These are phyloP conservation scores for Pardosa pseudoannulata DNA, from an alignment of 2,888 invertebrate genomes.

Conservation along the genomic window DNA sequence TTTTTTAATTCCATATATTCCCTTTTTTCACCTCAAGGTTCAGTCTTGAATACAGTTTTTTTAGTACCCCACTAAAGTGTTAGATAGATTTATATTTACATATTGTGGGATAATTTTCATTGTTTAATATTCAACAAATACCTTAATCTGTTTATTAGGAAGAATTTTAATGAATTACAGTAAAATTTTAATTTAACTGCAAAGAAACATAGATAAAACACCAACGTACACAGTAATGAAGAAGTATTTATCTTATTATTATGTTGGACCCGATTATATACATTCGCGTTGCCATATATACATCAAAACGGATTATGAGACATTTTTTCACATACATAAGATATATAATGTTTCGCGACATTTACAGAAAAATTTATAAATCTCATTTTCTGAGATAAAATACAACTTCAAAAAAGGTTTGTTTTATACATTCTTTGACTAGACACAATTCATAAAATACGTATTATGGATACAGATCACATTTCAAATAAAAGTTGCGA, in stretches of 20 bases:
- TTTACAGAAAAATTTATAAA: constrained; percentile 44
- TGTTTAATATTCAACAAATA: no score
- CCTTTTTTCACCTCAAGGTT: no score
- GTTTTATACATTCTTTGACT: neutral
- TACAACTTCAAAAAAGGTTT: constrained; percentile 15
- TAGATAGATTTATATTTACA: no score
- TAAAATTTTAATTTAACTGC: constrained; percentile 26
- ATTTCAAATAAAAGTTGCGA: no score
- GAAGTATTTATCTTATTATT: constrained; percentile 64
- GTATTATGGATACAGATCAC: neutral
- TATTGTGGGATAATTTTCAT: no score
- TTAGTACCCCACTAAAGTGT: no score
- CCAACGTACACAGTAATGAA: constrained; percentile 45
- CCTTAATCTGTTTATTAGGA: no score
- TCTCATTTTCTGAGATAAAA: constrained; percentile 35
- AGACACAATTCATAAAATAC: neutral
- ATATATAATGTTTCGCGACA: constrained; percentile 59
- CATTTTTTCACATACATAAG: constrained; percentile 52
- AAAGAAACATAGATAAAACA: neutral
- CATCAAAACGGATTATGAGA: constrained; percentile 45
- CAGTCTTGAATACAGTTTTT: no score
- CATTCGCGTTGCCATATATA: constrained; percentile 55
- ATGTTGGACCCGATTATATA: constrained; percentile 62
- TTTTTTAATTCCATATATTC: no score
- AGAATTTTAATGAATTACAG: no score